Conservation (phyloP, 2,888 invertebrate genomes). For the Agriopis leucophaearia region DNA sequence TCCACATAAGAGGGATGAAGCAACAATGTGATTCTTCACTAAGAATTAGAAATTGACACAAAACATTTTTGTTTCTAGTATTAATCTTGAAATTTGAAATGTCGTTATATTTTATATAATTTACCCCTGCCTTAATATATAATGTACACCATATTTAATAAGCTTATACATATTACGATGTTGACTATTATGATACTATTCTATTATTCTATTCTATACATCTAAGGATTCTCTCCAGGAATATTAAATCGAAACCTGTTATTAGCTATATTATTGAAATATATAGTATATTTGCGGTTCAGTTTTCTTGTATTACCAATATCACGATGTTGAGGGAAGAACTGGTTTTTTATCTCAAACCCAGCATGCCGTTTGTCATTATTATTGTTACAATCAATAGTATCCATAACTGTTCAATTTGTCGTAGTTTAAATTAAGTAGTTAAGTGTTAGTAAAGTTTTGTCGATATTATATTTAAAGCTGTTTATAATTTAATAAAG, state of each 20-base stretch:
- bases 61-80: conserved; percentile 57
- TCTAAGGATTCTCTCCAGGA: conserved; percentile 61
- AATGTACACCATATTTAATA: conserved; percentile 68
- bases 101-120: conserved; percentile 77
- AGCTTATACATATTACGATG: conserved; percentile 85
- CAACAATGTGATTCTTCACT: conserved; percentile 57
- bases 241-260: conserved; percentile 37
- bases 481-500: conserved; percentile 55
- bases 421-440: conserved; percentile 70
- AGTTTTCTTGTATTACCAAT: conserved; percentile 23
- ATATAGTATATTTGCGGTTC: conserved; percentile 44
- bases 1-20: conserved; percentile 40
- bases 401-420: conserved; percentile 74
- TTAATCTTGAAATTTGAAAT: conserved; percentile 62
- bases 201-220: conserved; percentile 51
- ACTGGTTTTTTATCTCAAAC: conserved; percentile 37
- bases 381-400: conserved; percentile 53
- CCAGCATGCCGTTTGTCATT: conserved; percentile 32
- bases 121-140: conserved; percentile 76
- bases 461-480: conserved; percentile 58
- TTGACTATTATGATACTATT: conserved; percentile 81
- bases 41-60: conserved; percentile 57
- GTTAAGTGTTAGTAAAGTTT: conserved; percentile 75
- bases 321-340: conserved; percentile 21
- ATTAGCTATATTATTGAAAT: conserved; percentile 48